Conservation (phyloP, 2,888 invertebrate genomes). For the Brachypterus glaber region DNA sequence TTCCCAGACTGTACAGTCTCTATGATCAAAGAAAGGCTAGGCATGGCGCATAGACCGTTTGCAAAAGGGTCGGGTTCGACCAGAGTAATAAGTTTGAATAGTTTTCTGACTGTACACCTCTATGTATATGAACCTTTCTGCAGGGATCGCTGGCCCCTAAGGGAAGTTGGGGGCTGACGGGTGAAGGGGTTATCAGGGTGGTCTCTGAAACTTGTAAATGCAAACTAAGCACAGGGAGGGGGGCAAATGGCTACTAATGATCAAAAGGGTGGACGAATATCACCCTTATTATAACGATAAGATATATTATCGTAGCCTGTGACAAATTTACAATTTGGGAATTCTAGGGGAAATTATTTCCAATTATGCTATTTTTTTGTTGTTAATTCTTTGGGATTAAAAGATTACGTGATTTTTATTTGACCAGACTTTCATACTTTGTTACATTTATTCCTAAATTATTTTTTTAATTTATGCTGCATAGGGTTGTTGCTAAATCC, state of each 20-base stretch:
- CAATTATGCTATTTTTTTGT: conserved; percentile 3
- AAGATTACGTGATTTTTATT: too few relatives aligned
- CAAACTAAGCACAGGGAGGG: conserved; percentile 42
- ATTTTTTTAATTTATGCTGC: too few relatives aligned
- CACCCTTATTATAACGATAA: conserved; percentile 39
- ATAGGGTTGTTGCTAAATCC: too few relatives aligned
- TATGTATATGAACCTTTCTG: conserved; percentile 42
- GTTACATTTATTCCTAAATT: too few relatives aligned
- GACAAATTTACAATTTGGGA: conserved; percentile 40
- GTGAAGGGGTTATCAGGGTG: conserved; percentile 20
- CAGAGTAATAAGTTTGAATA: conserved; percentile 25
- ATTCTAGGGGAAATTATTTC: conserved; percentile 14
- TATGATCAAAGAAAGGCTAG: conserved; percentile 3
- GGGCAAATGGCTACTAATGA: conserved; percentile 41
- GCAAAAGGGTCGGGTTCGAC: conserved; percentile 5
- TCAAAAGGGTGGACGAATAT: conserved; percentile 37
- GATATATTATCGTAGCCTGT: conserved; percentile 37
- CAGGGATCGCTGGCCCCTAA: conserved; percentile 31
- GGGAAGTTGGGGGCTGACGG: conserved; percentile 17
- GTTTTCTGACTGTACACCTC: conserved; percentile 39
- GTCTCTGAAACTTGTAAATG: conserved; percentile 41
- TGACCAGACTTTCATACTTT: too few relatives aligned
- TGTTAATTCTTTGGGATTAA: too few relatives aligned
- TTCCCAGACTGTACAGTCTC: conserved; percentile 24
- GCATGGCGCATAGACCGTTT: too few relatives aligned